Conservation (phyloP, 1,140 invertebrate genomes). For the Adelges cooleyi region DNA sequence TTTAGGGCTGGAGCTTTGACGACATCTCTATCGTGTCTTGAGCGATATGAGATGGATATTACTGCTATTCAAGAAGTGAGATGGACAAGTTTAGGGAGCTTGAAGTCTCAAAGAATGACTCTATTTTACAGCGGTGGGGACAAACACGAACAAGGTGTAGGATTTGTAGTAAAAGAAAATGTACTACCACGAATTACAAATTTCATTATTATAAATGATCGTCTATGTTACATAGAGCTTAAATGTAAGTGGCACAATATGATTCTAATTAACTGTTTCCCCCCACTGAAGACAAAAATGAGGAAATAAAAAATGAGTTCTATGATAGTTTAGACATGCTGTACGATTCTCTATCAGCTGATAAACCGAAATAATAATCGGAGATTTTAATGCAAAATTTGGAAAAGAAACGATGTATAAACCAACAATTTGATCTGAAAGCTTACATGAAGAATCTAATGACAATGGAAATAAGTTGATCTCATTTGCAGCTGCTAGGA, state of each 20-base stretch:
- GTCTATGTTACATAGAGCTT: too few species aligned
- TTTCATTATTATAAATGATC: not conserved
- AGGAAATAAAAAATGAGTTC: conserved; percentile 25
- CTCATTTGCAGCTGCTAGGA: conserved; percentile 30
- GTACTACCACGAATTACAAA: not conserved
- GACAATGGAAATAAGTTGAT: conserved; percentile 31
- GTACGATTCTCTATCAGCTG: not conserved
- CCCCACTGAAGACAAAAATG: too few species aligned
- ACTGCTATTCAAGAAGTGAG: not conserved
- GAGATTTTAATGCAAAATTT: too few species aligned
- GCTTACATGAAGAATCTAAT: conserved; percentile 33
- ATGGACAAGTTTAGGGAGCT: not conserved
- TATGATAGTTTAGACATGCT: conserved; percentile 19
- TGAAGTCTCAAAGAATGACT: not conserved
- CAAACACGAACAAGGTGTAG: too few species aligned
- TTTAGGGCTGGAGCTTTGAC: too few species aligned
- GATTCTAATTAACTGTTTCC: not conserved
- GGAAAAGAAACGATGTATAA: conserved; percentile 22
- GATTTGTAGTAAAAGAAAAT: too few species aligned
- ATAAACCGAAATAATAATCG: conserved; percentile 30
- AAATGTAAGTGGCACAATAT: not conserved
- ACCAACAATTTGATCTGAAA: conserved; percentile 34
- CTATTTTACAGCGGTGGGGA: not conserved
- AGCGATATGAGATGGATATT: not conserved
- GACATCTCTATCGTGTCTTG: too few species aligned